Evolutionary conservation across 2,888 invertebrate species (phyloP), one percentile per base, ranked within the genome.

Genomic region (Lumbricus terrestris): DNA sequence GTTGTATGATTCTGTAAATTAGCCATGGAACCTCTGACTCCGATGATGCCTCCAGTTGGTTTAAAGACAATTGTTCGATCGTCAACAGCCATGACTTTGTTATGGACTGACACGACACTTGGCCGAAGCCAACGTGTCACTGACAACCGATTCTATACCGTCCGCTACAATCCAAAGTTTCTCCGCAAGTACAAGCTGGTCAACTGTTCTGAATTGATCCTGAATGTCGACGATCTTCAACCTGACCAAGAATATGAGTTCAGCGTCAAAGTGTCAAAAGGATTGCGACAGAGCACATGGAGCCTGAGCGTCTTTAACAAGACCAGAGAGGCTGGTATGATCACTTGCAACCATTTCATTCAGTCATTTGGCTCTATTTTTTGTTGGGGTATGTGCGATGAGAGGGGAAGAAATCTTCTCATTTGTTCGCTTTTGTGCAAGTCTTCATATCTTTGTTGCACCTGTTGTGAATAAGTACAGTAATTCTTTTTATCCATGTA

Each of bases 261-360:
- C 95, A 97, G 97, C 15, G 98, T 99, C 0, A 98, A 97, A 95
- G 97, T 95, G 89, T 93, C 94, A 91, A 93, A 98, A 69, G 97
- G 97, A 2, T 96, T 97, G 0, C 96, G 98, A 47, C 97, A 97
- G 94, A 97, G 97, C 15, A 96, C 97, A 13, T 99, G 98, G 98
- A 98, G 98, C 92, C 97, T 99, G 97, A 96, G 98, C 3, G 98
- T 97, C 37, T 95, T 97, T 90, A 99, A 99, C 95, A 97, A 97
- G 92, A 98, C 99, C 0, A 96, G 97, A 94, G 97, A 97, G 95
- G 96, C 95, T 83, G 94, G 95, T 95, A 91, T 91, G 92, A 91
- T 35, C 35, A 85, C 34, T 11, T n/a, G 0, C n/a, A 69, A n/a
- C 69, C 69, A 69, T 69, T n/a, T 69, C 11, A 3, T 54, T 54